Percentiles rank a stretch among this genome's conserved stretches.
Conservation (phyloP, 23 tunicate genomes). For the Styela clava region DNA sequence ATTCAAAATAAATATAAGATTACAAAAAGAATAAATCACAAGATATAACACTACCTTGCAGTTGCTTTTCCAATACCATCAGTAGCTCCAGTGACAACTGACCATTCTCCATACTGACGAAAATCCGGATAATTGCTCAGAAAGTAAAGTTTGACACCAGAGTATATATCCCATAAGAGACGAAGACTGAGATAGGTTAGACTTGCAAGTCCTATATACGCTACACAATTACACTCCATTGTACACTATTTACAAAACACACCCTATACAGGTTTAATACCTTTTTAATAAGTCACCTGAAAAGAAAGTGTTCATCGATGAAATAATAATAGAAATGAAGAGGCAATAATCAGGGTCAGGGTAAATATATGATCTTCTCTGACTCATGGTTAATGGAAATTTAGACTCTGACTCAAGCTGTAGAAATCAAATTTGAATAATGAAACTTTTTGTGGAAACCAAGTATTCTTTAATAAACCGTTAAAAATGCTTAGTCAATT, state of each 20-base stretch:
- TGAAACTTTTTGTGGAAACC: no score
- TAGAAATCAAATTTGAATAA: no score
- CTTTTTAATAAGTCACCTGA: neutral
- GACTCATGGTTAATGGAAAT: no score
- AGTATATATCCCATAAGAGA: neutral
- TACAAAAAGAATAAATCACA: neutral
- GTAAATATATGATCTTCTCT: no score
- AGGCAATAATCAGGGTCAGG: no score
- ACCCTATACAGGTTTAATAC: neutral
- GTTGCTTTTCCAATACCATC: constrained; percentile 90
- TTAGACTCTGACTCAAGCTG: no score
- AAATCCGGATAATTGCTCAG: constrained; percentile 55
- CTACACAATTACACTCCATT: constrained; percentile 22
- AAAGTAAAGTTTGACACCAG: constrained; percentile 34
- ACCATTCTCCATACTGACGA: constrained; percentile 66
- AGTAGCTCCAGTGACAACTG: constrained; percentile 87
- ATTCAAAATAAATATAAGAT: no score
- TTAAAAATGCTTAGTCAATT: no score
- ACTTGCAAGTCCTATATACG: constrained; percentile 21
- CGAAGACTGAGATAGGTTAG: neutral
- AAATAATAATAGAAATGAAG: no score
- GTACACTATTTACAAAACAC: neutral
- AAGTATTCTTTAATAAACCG: no score
- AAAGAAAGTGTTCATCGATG: neutral
- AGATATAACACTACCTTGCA: constrained; percentile 11